These are phyloP conservation scores for Orchesella cincta DNA, from an alignment of 1,140 invertebrate species.

Conservation along the genomic window DNA sequence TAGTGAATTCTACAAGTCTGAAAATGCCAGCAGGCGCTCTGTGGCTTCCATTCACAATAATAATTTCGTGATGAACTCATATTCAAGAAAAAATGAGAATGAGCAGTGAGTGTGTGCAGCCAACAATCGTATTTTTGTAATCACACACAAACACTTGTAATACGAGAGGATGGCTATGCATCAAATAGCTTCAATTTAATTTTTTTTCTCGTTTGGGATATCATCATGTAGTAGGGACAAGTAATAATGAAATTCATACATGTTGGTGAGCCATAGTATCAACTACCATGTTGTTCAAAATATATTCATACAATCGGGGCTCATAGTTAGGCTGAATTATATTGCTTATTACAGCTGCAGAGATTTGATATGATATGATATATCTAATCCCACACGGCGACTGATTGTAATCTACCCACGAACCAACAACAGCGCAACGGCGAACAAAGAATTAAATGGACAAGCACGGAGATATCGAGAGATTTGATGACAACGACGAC, in stretches of 20 bases:
- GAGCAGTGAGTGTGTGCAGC: not conserved
- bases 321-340: too few relatives aligned
- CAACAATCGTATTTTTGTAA: not conserved
- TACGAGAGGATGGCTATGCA: constrained; percentile 1
- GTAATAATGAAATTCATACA: too few relatives aligned
- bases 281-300: too few relatives aligned
- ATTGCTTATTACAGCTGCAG: too few relatives aligned
- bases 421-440: not conserved
- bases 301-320: too few relatives aligned
- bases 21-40: constrained; percentile 2
- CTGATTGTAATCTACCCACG: constrained; percentile 26
- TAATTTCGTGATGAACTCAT: constrained; percentile 18
- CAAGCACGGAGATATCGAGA: not conserved
- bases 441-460: constrained; percentile 10
- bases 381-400: constrained; percentile 25
- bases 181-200: constrained; percentile 6
- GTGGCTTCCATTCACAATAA: constrained; percentile 8
- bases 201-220: too few relatives aligned
- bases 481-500: constrained; percentile 4
- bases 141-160: not conserved
- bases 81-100: not conserved
- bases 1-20: not conserved
- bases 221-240: too few relatives aligned
- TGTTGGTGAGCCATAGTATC: too few relatives aligned
- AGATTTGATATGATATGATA: constrained; percentile 26